Base-by-base conservation (phyloP, 2,113 vertebrate species). In the Alethe castanea region DNA sequence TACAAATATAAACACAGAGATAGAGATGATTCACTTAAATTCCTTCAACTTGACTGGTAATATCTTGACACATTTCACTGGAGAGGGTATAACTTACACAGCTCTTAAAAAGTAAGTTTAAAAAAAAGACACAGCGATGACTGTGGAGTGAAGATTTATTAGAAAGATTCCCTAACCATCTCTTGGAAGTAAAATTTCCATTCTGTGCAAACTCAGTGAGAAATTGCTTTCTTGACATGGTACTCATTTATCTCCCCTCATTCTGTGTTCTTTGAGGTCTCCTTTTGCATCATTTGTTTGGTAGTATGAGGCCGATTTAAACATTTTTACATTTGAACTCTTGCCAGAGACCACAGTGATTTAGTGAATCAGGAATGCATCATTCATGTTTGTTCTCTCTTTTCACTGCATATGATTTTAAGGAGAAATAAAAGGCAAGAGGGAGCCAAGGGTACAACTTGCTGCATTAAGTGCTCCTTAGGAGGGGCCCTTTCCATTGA, bases 141-240 rank as follows among this genome's bases (percentile, higher is more conserved):
- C 77, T 76, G 40, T 60, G 57, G 65, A 89, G 69, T 81, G 86
- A 91, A 95, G 93, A 96, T 95, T 95, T 96, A 97, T 92, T 94
- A 87, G 91, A 85, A 96, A 91, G 81, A 81, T 65, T 85, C 81
- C 61, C 57, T 92, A 94, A 92, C 61, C 70, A 85, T 79, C 78
- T 89, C 80, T 74, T 91, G 88, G 83, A 96, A 94, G 83, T 86
- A 76, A 94, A 91, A 97, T 96, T 94, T 91, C 83, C 89, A 95
- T 96, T 95, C 89, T 85, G 54, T 80, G 60, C 87, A 95, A 95
- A 87, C 84, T 90, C 61, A 28, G 61, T 95, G 94, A 96, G 90
- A 94, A 96, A 95, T 91, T 95, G 78, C 81, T 47, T 96, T 93
- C 84, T 87, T 95, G 93, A 91, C 70, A 70, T 59, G 89, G 81